A percentile compares a stretch with the other conserved stretches of the same genome.
Conservation (phyloP, 2,113 vertebrate species). For the Spheniscus mendiculus region DNA sequence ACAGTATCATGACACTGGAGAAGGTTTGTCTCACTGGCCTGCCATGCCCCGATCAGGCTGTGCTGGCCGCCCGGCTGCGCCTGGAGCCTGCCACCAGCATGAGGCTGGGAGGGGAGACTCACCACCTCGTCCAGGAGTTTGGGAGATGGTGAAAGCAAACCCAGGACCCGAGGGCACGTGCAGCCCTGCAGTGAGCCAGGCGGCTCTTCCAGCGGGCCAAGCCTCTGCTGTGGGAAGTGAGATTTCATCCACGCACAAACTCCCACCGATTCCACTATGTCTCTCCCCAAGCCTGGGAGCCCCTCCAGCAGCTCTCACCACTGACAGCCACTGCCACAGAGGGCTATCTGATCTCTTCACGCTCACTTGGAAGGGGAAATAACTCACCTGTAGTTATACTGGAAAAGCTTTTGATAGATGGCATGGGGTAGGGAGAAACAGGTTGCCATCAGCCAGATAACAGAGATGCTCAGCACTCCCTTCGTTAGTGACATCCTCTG, state of each 20-base stretch:
- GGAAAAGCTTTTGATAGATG: conserved; percentile 68
- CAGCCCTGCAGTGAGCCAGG: background rate
- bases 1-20: background rate
- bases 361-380: background rate
- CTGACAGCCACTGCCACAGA: fast-evolving
- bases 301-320: no score
- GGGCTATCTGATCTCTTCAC: fast-evolving
- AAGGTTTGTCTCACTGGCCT: background rate
- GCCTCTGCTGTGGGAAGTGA: background rate
- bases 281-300: background rate
- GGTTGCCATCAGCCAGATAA: conserved; percentile 67
- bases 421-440: conserved; percentile 72
- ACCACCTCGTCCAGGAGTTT: fast-evolving
- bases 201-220: background rate
- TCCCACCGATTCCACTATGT: fast-evolving
- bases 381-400: conserved; percentile 66
- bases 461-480: conserved; percentile 36
- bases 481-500: conserved; percentile 56
- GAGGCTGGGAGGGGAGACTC: background rate
- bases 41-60: background rate
- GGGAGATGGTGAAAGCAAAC: fast-evolving
- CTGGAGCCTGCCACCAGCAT: background rate
- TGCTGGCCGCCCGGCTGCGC: background rate
- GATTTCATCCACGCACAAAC: background rate
- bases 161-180: fast-evolving